These are phyloP conservation scores for Leistus spinibarbis DNA, from an alignment of 2,888 invertebrate species.

Conservation along the genomic window DNA sequence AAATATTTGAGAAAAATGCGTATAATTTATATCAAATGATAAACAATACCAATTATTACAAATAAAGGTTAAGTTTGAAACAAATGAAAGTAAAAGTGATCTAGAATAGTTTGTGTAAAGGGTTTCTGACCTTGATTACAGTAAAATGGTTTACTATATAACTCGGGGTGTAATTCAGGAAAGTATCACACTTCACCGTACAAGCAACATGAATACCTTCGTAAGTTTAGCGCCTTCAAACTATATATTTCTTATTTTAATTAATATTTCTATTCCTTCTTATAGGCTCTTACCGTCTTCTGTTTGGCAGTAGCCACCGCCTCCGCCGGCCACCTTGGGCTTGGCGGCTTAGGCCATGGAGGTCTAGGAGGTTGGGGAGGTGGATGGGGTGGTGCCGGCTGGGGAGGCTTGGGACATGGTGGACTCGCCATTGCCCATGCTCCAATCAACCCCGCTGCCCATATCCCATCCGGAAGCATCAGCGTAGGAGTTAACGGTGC, in stretches of 20 bases:
- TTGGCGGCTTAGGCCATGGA: neutral
- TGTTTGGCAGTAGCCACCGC: constrained; percentile 14
- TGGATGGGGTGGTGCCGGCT: constrained; percentile 12
- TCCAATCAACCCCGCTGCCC: constrained; percentile 7
- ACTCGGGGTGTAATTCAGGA: constrained; percentile 37
- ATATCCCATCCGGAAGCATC: constrained; percentile 41
- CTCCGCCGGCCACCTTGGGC: constrained; percentile 9
- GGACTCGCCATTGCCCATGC: constrained; percentile 11
- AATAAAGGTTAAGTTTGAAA: neutral
- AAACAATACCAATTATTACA: neutral
- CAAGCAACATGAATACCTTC: constrained; percentile 4
- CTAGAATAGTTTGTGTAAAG: constrained; percentile 10
- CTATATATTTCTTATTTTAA: neutral
- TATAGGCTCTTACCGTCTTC: constrained; percentile 3
- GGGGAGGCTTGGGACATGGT: constrained; percentile 4
- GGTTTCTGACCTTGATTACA: constrained; percentile 8
- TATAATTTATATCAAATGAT: neutral
- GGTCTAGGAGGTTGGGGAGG: neutral
- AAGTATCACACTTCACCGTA: neutral
- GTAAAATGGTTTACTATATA: constrained; percentile 12
- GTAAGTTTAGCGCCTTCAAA: neutral
- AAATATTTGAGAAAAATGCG: neutral
- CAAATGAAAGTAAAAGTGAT: constrained; percentile 33
- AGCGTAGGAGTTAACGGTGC: constrained; percentile 40
- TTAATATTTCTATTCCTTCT: neutral